Conservation (phyloP, 2,888 invertebrate genomes). For the Hypercompe scribonia region DNA sequence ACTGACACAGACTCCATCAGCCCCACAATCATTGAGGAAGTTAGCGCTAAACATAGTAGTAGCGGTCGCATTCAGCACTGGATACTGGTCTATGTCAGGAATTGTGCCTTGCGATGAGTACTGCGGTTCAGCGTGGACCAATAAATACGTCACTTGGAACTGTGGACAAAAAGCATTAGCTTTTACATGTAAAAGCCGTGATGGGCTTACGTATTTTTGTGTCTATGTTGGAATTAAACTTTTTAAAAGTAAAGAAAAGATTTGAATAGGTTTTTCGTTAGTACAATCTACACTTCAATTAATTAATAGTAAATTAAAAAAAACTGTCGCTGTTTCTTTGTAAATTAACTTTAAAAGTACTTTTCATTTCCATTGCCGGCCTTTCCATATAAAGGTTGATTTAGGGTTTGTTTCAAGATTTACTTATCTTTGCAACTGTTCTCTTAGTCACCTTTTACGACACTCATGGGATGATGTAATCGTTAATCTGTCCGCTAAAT, state of each 20-base stretch:
- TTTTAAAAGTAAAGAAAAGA: background rate
- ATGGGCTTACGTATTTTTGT: background rate
- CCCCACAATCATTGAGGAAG: slow-evolving; percentile 96
- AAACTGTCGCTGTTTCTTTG: background rate
- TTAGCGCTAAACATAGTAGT: slow-evolving; percentile 93
- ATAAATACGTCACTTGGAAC: slow-evolving; percentile 94
- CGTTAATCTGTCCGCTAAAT: too few species aligned
- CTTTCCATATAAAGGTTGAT: too few species aligned
- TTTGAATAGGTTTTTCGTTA: background rate
- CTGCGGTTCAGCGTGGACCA: slow-evolving; percentile 89
- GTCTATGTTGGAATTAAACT: background rate
- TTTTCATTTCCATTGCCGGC: too few species aligned
- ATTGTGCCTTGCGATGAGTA: slow-evolving; percentile 85
- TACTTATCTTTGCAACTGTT: too few species aligned
- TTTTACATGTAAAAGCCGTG: background rate
- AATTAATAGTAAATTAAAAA: background rate
- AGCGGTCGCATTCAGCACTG: slow-evolving; percentile 96
- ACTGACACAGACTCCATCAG: slow-evolving; percentile 95
- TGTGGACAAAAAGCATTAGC: slow-evolving; percentile 54
- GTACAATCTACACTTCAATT: too few species aligned
- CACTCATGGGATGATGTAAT: too few species aligned
- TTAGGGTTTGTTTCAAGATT: too few species aligned
- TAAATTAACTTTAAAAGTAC: too few species aligned
- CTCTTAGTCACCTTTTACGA: too few species aligned
- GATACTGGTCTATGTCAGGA: slow-evolving; percentile 91